These are phyloP conservation scores for Chamaetylas fuelleborni DNA, from an alignment of 2,113 vertebrate species.

Conservation along the genomic window DNA sequence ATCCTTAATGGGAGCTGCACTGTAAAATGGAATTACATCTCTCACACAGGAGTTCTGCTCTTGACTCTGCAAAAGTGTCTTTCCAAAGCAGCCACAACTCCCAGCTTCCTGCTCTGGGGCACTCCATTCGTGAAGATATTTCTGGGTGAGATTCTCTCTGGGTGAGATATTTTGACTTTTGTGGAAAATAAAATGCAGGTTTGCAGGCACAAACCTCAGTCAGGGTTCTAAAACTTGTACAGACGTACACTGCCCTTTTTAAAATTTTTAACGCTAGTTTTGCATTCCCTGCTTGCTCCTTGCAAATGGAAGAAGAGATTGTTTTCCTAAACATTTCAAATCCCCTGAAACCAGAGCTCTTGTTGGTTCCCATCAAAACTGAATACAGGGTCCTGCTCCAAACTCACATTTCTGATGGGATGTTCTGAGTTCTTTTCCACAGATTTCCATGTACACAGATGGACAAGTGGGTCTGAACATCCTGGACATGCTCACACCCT, in stretches of 20 bases:
- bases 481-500: not conserved
- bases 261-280: fast-evolving
- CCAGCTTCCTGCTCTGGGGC: not conserved
- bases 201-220: not conserved
- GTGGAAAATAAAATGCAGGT: not conserved
- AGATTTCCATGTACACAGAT: no score
- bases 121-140: not conserved
- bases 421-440: not conserved
- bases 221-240: not conserved
- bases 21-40: not conserved
- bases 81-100: not conserved
- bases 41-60: not conserved
- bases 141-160: not conserved
- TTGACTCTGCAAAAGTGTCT: not conserved
- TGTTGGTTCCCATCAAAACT: not conserved
- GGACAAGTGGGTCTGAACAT: not conserved
- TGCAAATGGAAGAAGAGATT: not conserved
- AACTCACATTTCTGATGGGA: not conserved
- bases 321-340: not conserved
- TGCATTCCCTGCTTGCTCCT: not conserved
- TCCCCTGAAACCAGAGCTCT: not conserved
- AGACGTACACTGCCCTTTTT: fast-evolving
- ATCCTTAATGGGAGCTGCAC: not conserved
- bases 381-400: not conserved
- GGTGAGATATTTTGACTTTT: not conserved